Base-by-base conservation (phyloP, 2,113 vertebrate genomes). In the Rhabdomys dilectus region DNA sequence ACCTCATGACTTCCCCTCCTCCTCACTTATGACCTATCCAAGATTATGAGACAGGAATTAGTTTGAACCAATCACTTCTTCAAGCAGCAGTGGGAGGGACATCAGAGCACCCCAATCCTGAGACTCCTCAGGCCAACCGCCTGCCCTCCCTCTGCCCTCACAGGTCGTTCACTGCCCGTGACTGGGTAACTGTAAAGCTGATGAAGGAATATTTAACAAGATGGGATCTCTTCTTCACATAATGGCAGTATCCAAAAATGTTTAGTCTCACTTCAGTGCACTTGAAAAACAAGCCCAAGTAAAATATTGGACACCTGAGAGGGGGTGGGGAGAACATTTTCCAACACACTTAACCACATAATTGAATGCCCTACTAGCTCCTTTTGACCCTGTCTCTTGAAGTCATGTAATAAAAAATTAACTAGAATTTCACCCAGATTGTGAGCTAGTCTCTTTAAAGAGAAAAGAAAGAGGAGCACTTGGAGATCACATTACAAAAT, bases 131-230 rank as follows among this genome's bases (percentile, higher is more conserved):
- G 26, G 72, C 22, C 73, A 24, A 86, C 75, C 60, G 68, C 62
- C 86, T 45, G 36, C 91, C 87, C 68, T 62, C 88, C 84, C 26
- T 81, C 78, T 48, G 64, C 70, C 80, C 90, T 88, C 15, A 0
- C 88, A 48, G 82, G 82, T 88, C 98, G 96, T 94, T 97, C 94
- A 96, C 75, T 22, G 97, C 96, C 98, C 95, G 95, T 98, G 98
- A 98, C 99, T 98, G 98, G 98, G 98, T 95, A 98, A 99, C 75
- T 31, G 72, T 75, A 85, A 82, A 95, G 97, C 2, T 91, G 92
- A 92, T 98, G 98, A 99, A 98, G 98, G 99, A 99, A 99, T 99
- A 99, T 98, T 99, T 99, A 99, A 99, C 99, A 99, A 99, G 96
- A 98, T 97, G 95, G 97, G 76, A 56, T 97, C 98, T 98, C 98